These are phyloP conservation scores for Druon quercuslanigerum DNA, from an alignment of 1,140 invertebrate species.

Conservation along the genomic window DNA sequence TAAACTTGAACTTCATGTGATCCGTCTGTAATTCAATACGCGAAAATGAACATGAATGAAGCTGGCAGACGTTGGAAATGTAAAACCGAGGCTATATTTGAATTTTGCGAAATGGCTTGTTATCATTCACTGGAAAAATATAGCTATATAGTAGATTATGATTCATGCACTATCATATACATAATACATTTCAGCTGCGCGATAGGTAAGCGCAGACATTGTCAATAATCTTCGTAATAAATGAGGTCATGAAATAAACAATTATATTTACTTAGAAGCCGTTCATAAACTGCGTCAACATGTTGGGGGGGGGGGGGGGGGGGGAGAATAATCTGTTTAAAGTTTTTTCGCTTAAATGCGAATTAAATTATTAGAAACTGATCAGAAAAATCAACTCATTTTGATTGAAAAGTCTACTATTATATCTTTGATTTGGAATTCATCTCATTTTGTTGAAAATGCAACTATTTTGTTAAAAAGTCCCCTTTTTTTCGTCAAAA, in stretches of 20 bases:
- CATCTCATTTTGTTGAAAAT: too few relatives aligned
- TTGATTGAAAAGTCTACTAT: too few relatives aligned
- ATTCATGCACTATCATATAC: constrained; percentile 9
- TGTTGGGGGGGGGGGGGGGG: too few relatives aligned
- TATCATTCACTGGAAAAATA: neutral
- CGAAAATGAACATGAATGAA: neutral
- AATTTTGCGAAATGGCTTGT: neutral
- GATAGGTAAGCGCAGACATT: constrained; percentile 5
- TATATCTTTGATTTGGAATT: too few relatives aligned
- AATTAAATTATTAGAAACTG: too few relatives aligned
- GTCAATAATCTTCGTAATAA: neutral
- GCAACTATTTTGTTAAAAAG: too few relatives aligned
- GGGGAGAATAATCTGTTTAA: neutral
- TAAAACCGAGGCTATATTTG: constrained; percentile 4
- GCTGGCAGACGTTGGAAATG: neutral
- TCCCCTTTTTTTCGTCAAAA: too few relatives aligned
- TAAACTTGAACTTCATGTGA: constrained; percentile 13
- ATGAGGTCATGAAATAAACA: constrained; percentile 3
- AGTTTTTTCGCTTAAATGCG: too few relatives aligned
- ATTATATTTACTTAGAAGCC: constrained; percentile 61
- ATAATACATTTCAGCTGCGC: constrained; percentile 11
- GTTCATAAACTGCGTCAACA: too few relatives aligned
- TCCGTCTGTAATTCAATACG: constrained; percentile 6
- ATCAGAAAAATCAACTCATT: too few relatives aligned
- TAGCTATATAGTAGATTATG: constrained; percentile 12